phyloP scores from a whole-genome alignment of 2,113 vertebrate species.

The Pipa parva region DNA sequence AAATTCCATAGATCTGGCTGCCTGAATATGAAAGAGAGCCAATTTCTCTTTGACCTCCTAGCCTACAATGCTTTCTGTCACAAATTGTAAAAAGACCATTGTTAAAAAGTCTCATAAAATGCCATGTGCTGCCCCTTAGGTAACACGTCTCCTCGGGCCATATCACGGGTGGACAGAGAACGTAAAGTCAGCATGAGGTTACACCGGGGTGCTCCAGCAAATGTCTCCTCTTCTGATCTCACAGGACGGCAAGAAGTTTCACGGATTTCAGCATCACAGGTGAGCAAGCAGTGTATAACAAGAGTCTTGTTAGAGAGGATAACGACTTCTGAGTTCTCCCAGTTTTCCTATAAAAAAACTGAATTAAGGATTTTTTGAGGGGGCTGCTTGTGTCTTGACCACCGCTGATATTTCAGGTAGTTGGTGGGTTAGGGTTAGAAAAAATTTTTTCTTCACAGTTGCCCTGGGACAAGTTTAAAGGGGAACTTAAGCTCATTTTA shows the following conservation, averaged over 20 bases:
- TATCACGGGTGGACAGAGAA: conserved; percentile 92
- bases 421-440: no score
- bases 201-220: conserved; percentile 89
- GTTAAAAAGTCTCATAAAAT: no score
- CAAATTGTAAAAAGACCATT: no score
- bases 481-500: no score
- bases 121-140: conserved; percentile 54
- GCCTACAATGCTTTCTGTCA: no score
- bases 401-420: no score
- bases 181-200: conserved; percentile 96
- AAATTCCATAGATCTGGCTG: no score
- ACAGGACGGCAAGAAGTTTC: conserved; percentile 84
- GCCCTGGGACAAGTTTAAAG: no score
- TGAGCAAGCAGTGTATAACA: conserved; percentile 44
- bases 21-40: no score
- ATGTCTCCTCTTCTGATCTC: conserved; percentile 91
- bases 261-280: conserved; percentile 91
- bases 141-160: conserved; percentile 91
- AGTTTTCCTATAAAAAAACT: background rate
- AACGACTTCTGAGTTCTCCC: background rate
- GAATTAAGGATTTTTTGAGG: fast-evolving
- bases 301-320: background rate
- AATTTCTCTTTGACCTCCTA: no score
- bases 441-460: no score
- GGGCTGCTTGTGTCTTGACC: conserved; percentile 19